Evolutionary conservation across 1,140 invertebrate genomes (phyloP).

Genomic region (Pseudoatta argentina): DNA sequence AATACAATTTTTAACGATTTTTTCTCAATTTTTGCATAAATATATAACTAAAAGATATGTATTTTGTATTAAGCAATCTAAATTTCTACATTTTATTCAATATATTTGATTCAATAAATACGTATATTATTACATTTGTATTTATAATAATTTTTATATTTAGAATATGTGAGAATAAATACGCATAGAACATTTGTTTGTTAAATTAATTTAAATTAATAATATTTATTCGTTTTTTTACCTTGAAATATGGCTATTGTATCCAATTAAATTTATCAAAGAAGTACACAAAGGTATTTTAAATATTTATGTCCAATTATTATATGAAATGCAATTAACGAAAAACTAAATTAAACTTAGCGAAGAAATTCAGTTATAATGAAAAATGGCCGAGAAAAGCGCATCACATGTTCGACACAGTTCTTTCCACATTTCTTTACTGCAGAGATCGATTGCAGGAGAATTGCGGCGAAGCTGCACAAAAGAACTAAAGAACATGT

Average conservation of each 20-base stretch:
- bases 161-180: not conserved
- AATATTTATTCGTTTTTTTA: not conserved
- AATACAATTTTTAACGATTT: not conserved
- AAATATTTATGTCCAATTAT: not conserved
- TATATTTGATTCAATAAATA: not conserved
- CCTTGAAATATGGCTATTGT: not conserved
- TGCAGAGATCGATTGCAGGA: slow-evolving; percentile 29
- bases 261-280: not conserved
- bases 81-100: not conserved
- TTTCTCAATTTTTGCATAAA: not conserved
- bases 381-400: not conserved
- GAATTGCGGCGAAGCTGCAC: slow-evolving; percentile 30
- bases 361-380: not conserved
- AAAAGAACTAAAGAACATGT: slow-evolving; percentile 42
- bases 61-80: not conserved
- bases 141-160: not conserved
- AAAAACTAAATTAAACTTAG: not conserved
- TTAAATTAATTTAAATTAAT: not conserved
- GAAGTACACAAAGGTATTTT: not conserved
- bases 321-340: not conserved
- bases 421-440: slow-evolving; percentile 3
- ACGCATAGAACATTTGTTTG: not conserved
- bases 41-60: not conserved
- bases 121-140: not conserved
- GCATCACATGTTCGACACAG: not conserved